phyloP scores from a whole-genome alignment of 2,113 vertebrate genomes.

The Scytalopus superciliaris region DNA sequence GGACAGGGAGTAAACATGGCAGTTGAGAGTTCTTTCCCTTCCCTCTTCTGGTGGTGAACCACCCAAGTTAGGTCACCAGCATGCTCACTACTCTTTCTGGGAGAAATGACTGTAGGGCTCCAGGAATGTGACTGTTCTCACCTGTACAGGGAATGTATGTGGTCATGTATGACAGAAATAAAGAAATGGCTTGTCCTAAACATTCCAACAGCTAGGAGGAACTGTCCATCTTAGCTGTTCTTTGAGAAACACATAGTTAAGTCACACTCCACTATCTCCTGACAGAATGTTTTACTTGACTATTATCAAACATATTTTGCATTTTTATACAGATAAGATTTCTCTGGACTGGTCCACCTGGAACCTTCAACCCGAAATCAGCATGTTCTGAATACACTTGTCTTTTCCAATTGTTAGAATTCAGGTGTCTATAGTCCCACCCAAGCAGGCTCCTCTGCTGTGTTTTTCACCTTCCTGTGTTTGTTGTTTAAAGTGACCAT shows the following conservation, averaged over 20 bases:
- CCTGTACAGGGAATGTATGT: neutral
- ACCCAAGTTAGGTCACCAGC: neutral
- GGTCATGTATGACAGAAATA: neutral
- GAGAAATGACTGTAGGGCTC: neutral
- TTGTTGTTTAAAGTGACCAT: neutral
- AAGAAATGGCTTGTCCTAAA: neutral
- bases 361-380: neutral
- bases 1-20: neutral
- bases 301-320: neutral
- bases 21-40: neutral
- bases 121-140: neutral
- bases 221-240: neutral
- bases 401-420: neutral
- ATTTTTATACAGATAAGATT: neutral
- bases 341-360: neutral
- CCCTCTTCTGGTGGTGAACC: neutral
- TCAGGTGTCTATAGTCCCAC: neutral
- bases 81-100: neutral
- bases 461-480: neutral
- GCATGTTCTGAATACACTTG: neutral
- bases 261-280: neutral
- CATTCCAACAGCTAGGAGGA: neutral
- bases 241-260: accelerated
- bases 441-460: neutral
- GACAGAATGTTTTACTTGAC: neutral